These are phyloP conservation scores for Polydesmus complanatus DNA, from an alignment of 2,888 invertebrate genomes.

Conservation along the genomic window DNA sequence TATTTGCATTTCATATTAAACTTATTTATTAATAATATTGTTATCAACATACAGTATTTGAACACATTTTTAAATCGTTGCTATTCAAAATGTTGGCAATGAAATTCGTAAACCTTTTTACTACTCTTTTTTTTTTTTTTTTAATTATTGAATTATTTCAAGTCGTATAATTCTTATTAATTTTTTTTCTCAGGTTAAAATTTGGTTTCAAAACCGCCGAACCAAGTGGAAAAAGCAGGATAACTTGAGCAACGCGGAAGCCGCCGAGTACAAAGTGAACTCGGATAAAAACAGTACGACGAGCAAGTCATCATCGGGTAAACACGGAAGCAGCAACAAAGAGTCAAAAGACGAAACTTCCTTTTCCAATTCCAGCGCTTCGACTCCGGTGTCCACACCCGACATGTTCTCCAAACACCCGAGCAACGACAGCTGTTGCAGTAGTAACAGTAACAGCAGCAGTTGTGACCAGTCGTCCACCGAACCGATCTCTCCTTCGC, in stretches of 20 bases:
- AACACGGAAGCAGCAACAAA: not conserved
- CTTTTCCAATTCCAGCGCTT: not conserved
- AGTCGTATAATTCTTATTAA: conserved; percentile 17
- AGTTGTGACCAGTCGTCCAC: not conserved
- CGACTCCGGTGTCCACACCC: conserved; percentile 9
- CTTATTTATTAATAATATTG: too few relatives aligned
- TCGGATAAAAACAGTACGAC: conserved; percentile 1
- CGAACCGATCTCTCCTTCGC: too few relatives aligned
- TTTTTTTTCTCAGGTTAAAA: conserved; percentile 58
- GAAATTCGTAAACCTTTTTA: too few relatives aligned
- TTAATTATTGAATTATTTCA: too few relatives aligned
- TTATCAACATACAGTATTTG: too few relatives aligned
- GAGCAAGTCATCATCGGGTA: conserved; percentile 1
- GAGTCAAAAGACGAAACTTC: conserved; percentile 14
- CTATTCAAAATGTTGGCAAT: too few relatives aligned
- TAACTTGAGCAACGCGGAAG: conserved; percentile 75
- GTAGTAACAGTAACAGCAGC: not conserved
- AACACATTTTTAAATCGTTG: too few relatives aligned
- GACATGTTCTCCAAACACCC: conserved; percentile 11
- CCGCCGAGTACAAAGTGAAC: conserved; percentile 58
- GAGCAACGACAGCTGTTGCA: conserved; percentile 12
- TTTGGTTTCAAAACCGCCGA: conserved; percentile 78
- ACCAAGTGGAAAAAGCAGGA: conserved; percentile 85
- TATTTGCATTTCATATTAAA: too few relatives aligned
- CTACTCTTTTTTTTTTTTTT: too few relatives aligned